Evolutionary conservation across 2,888 invertebrate species (phyloP), one percentile per base, ranked within the genome.

Genomic region (Harpalus rubripes): DNA sequence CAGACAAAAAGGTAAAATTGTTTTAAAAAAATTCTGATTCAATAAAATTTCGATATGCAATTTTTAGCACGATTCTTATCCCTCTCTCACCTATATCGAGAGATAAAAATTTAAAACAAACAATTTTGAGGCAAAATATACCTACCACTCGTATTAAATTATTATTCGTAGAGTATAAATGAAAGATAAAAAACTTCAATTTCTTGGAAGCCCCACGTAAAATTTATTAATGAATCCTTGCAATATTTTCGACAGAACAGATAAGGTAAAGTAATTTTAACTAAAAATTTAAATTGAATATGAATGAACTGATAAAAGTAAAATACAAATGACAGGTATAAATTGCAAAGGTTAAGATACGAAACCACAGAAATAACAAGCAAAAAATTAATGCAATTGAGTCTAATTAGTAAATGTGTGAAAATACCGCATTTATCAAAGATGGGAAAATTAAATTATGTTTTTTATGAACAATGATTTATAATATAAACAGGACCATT

Each of bases 281-380:
- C 10, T 22, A 18, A 22, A 61, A 61, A 22, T 63, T 22, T 26
- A 63, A 22, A 63, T 18, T 59, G 15, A 59, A 26, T 26, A 22
- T 26, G 63, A 63, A 63, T 63, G 22, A 63, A 63, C 63, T 63
- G 63, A 63, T 63, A 63, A 63, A 32, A 63, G 63, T 26, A 63
- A 63, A 63, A 63, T 18, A 63, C 12, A 63, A 63, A 22, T 22
- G 63, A 63, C 63, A 63, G 63, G 63, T 63, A 63, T 63, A 63
- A 63, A 22, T 63, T 63, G 26, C 22, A 22, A 18, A 63, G 63
- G 63, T 63, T 12, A 63, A 63, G 59, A 59, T 59, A 59, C 59
- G 7, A 16, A 7, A 7, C 7, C 12, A 22, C 1, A 26, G 63
- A 63, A 10, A 63, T 8, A 63, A 22, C 18, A 63, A 63, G 18